Percentiles rank a stretch among this genome's conserved stretches.
These are phyloP conservation scores for Miniopterus natalensis DNA, from an alignment of 2,113 vertebrate genomes.

Conservation along the genomic window DNA sequence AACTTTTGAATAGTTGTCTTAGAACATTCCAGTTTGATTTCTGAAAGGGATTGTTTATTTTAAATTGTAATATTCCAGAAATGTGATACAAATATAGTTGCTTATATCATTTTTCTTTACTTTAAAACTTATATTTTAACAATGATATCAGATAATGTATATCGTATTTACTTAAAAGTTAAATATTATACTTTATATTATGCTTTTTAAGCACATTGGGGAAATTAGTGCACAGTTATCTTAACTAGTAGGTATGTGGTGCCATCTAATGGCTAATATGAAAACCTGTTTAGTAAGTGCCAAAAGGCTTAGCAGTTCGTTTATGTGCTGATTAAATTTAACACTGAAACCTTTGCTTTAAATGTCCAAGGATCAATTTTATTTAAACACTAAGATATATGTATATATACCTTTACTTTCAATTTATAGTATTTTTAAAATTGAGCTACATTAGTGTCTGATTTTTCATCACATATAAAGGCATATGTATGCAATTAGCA, in stretches of 20 bases:
- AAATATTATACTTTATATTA: background rate
- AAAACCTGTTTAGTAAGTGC: slow-evolving; percentile 43
- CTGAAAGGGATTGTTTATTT: background rate
- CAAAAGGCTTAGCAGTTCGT: background rate
- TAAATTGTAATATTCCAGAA: slow-evolving; percentile 38
- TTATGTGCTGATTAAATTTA: slow-evolving; percentile 21
- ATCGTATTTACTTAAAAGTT: slow-evolving; percentile 27
- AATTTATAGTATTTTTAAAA: background rate
- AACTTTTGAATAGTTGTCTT: slow-evolving; percentile 11
- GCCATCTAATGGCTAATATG: slow-evolving; percentile 84
- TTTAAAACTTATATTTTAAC: slow-evolving; percentile 52
- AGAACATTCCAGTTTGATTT: slow-evolving; percentile 19
- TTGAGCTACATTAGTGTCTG: background rate
- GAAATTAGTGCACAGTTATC: background rate
- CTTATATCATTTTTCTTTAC: background rate
- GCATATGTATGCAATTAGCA: background rate
- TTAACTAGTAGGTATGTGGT: slow-evolving; percentile 64
- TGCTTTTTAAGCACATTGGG: background rate
- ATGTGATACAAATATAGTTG: background rate
- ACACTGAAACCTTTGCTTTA: slow-evolving; percentile 30
- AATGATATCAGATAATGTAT: background rate
- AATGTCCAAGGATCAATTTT: background rate
- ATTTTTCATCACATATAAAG: slow-evolving; percentile 38
- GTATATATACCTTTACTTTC: background rate
- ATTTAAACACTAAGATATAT: slow-evolving; percentile 16